Evolutionary conservation across 1,140 invertebrate genomes (phyloP), one percentile per base, ranked within the genome.

Genomic region (Drosophila carrolli): DNA sequence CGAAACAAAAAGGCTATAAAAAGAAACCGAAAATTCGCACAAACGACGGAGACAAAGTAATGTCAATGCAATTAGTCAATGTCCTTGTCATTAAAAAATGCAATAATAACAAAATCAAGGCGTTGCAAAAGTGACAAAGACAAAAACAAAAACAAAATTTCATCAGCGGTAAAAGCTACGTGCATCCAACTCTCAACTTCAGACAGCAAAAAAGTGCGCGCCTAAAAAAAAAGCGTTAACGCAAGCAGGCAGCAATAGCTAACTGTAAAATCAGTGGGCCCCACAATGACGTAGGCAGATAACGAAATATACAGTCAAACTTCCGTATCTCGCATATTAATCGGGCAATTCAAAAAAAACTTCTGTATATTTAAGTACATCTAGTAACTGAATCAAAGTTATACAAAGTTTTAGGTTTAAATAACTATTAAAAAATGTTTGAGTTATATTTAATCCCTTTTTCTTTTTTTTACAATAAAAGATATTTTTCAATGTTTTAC

Each of bases 61-160:
- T 89, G 84, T 89, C 84, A 89, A 89, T 89, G 84, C 84, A 89
- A 89, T 89, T 89, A 89, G 80, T 89, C 84, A 88, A 78, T 83
- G 84, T 88, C 84, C 84, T 89, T 89, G 84, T 84, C 77, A 84
- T 84, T 66, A 65, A 74, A 66, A 80, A 73, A 57, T 57, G 56
- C 44, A 58, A 54, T 10, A 55, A 63, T 35, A 50, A 50, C 50
- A 47, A 44, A 53, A 41, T 44, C 19, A 57, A 61, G 56, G 43
- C 56, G 35, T 16, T 46, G 67, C 67, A 40, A 27, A 43, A 29
- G 63, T 35, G 59, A 79, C 54, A 60, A 73, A 54, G 43, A 55
- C 54, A 63, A 44, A 67, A 29, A 67, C 29, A 46, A 60, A 13
- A 29, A 23, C n/a, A 53, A 6, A 72, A 80, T 83, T 78, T 79